A percentile compares a stretch with the other conserved stretches of the same genome.
These are phyloP conservation scores for Autographa gamma DNA, from an alignment of 2,888 invertebrate species.

Conservation along the genomic window DNA sequence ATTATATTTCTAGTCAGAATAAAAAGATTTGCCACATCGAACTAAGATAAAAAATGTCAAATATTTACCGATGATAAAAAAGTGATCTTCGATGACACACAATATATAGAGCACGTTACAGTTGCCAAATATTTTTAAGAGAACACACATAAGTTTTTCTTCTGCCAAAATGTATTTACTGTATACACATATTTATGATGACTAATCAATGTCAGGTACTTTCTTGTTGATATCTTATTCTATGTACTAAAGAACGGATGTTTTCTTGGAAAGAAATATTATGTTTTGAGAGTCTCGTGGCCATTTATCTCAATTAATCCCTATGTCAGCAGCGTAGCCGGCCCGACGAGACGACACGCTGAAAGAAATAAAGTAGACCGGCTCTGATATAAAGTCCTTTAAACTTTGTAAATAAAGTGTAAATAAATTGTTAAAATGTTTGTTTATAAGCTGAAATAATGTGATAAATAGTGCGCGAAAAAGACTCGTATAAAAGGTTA, in stretches of 20 bases:
- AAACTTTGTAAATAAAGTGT: not conserved
- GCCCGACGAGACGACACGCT: not conserved
- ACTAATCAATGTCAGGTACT: not conserved
- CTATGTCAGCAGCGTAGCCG: not conserved
- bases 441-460: not conserved
- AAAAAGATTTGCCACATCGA: no score
- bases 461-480: no score
- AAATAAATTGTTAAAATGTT: not conserved
- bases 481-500: no score
- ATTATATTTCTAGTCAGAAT: no score
- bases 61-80: no score
- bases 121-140: no score
- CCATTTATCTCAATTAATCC: constrained; percentile 8
- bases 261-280: constrained; percentile 2
- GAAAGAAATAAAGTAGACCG: not conserved
- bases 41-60: no score
- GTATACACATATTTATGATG: not conserved
- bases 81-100: no score
- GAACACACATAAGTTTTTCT: no score
- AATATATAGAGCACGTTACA: no score
- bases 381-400: not conserved
- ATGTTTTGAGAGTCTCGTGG: not conserved
- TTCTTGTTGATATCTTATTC: not conserved
- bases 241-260: not conserved
- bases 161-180: not conserved